phyloP scores from a whole-genome alignment of 37 sponge, comb jelly and placozoan species.

The Spongilla lacustris region DNA sequence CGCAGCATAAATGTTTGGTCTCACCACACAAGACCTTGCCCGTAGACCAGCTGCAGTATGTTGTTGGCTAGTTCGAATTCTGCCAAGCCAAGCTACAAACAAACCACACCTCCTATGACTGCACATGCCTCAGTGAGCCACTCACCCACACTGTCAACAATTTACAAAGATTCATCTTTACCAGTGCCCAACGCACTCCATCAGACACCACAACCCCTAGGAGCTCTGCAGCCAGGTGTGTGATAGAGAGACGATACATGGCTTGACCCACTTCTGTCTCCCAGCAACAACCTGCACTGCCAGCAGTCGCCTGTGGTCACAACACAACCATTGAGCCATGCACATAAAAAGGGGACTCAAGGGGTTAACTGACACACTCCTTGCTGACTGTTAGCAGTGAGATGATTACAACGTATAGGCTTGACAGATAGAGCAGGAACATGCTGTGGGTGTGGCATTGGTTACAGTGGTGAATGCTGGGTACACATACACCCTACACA shows the following conservation, averaged over 20 bases:
- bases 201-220: constrained; percentile 31
- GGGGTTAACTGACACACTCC: constrained; percentile 55
- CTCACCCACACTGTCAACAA: background rate
- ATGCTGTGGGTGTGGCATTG: constrained; percentile 44
- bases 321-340: too few species aligned
- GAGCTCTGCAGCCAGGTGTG: constrained; percentile 55
- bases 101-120: background rate
- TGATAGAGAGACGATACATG: constrained; percentile 65
- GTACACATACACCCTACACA: too few species aligned
- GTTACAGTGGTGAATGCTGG: too few species aligned
- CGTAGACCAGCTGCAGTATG: constrained; percentile 76
- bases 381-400: constrained; percentile 54
- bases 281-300: constrained; percentile 62
- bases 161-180: constrained; percentile 7
- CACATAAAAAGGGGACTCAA: background rate
- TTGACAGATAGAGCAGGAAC: constrained; percentile 71
- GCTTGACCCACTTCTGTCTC: constrained; percentile 80
- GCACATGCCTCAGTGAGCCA: background rate
- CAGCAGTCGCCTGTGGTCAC: background rate
- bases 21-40: constrained; percentile 82
- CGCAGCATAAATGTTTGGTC: background rate
- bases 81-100: constrained; percentile 60
- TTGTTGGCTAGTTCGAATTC: constrained; percentile 74
- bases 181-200: constrained; percentile 31
- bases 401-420: constrained; percentile 69